Base-by-base conservation (phyloP, 2,888 invertebrate genomes). In the Cataglyphis cursor region DNA sequence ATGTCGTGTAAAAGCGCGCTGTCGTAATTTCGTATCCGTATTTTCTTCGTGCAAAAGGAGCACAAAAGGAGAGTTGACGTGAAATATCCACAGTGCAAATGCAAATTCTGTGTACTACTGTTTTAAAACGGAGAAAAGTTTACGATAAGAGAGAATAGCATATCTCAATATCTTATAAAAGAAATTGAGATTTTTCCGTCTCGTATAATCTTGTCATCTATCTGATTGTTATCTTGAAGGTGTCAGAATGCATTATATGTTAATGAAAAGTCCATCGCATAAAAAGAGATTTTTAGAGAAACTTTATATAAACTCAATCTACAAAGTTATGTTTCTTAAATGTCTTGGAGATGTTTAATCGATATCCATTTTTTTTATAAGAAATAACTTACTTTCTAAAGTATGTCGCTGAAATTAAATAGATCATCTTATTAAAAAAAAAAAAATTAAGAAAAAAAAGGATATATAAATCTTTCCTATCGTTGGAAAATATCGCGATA, bases 1-100 rank as follows among this genome's bases (percentile, higher is more conserved):
- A 35, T 64, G 24, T 65, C 61, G 48, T 78, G 86, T 76, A 57
- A 85, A 84, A 87, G n/a, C 59, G 81, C 74, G 54, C 41, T 48
- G 48, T 66, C 31, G 35, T 51, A 64, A 66, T 51, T 54, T 38
- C 3, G 5, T 35, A 5, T 62, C 21, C 3, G 24, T 62, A 48
- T 73, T 73, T 28, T 41, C 31, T 44, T 21, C 15, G 41, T 12
- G 21, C 64, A 44, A 62, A 74, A 21, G 2, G 0, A 61, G 18
- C 12, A n/a, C 15, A 44, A 48, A 65, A 74, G n/a, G 1, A 44
- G 8, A 44, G 8, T 10, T 75, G 21, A 64, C 21, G 3, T 65
- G 1, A 24, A 65, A 15, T 35, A 15, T 21, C 1, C 48, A 66
- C 48, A 66, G 21, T 66, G 74, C 44, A 31, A 65, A 74, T 74